phyloP scores from a whole-genome alignment of 2,797 vertebrate genomes.

The Crocidura indochinensis region DNA sequence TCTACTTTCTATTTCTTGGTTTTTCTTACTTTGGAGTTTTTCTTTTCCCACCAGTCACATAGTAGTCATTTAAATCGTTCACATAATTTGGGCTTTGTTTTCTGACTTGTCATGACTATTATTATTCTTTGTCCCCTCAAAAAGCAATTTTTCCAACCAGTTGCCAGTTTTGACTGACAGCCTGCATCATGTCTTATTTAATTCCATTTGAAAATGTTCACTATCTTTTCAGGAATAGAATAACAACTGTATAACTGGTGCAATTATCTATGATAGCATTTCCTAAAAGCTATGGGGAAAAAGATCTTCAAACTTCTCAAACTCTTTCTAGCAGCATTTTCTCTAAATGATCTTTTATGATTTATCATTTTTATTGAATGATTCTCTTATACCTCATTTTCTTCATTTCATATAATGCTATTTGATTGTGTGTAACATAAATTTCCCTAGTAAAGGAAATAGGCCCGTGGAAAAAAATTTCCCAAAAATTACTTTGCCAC shows the following conservation, averaged over 20 bases:
- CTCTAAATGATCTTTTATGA: conserved; percentile 79
- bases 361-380: conserved; percentile 84
- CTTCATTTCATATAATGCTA: conserved; percentile 69
- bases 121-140: conserved; percentile 45
- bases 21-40: conserved; percentile 10
- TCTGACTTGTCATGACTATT: conserved; percentile 45
- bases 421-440: conserved; percentile 71
- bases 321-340: conserved; percentile 77
- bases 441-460: conserved; percentile 71
- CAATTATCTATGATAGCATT: conserved; percentile 77
- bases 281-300: conserved; percentile 71
- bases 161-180: conserved; percentile 59
- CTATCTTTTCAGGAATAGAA: conserved; percentile 75
- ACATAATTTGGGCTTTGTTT: conserved; percentile 69
- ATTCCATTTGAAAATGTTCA: conserved; percentile 76
- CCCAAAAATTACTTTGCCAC: conserved; percentile 50
- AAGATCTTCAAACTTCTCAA: conserved; percentile 72
- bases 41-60: background rate
- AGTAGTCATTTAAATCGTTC: conserved; percentile 54
- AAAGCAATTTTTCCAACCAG: conserved; percentile 64
- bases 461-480: conserved; percentile 71
- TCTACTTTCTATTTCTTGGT: background rate
- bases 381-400: conserved; percentile 80
- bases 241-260: conserved; percentile 62
- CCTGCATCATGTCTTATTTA: conserved; percentile 75